Conservation (phyloP, 2,888 invertebrate species). For the Chydorus sphaericus region DNA sequence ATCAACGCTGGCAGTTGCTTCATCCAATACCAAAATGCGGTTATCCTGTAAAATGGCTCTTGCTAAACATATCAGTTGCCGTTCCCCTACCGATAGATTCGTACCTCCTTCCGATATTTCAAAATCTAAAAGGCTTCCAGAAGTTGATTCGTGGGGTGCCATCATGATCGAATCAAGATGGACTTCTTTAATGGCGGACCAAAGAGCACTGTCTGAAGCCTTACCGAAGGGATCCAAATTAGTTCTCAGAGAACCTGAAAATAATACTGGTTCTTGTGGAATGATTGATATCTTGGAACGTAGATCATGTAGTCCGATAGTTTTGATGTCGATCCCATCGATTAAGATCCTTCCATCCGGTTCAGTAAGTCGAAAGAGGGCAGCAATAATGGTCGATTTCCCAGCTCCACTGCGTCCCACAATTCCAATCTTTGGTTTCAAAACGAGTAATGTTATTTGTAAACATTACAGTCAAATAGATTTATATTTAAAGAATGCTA, state of each 20-base stretch:
- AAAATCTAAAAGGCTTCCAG: too few relatives aligned
- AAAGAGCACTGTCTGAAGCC: constrained; percentile 22
- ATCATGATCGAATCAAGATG: too few relatives aligned
- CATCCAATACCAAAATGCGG: constrained; percentile 71
- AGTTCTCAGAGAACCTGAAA: constrained; percentile 27
- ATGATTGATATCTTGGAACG: constrained; percentile 32
- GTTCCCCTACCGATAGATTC: constrained; percentile 78
- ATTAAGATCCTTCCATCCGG: constrained; percentile 48
- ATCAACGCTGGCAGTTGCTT: constrained; percentile 90
- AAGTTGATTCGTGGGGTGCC: too few relatives aligned
- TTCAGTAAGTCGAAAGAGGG: constrained; percentile 51
- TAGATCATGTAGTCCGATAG: constrained; percentile 44
- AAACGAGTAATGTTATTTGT: not conserved
- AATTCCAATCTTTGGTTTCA: constrained; percentile 43
- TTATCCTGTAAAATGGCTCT: constrained; percentile 73
- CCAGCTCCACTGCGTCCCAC: constrained; percentile 53
- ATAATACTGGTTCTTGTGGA: constrained; percentile 32
- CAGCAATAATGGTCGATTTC: constrained; percentile 51
- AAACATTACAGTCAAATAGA: too few relatives aligned
- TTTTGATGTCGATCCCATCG: constrained; percentile 38
- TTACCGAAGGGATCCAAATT: constrained; percentile 30
- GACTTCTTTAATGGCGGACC: constrained; percentile 12
- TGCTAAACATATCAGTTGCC: constrained; percentile 77
- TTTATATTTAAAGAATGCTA: too few relatives aligned
- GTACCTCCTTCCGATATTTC: constrained; percentile 49